These are phyloP conservation scores for Zaprionus vittiger DNA, from an alignment of 1,140 invertebrate species.

Conservation along the genomic window DNA sequence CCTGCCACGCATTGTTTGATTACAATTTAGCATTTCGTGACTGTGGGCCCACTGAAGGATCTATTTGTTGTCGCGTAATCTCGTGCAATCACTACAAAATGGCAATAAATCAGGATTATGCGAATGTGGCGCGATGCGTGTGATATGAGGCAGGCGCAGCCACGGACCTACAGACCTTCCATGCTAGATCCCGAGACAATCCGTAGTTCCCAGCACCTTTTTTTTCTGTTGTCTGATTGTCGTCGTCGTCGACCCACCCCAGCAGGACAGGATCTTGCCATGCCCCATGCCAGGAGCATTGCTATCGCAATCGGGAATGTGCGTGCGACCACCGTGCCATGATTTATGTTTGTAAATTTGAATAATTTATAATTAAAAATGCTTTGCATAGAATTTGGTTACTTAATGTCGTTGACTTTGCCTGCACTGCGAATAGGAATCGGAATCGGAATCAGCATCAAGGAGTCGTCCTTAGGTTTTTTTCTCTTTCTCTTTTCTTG, in stretches of 20 bases:
- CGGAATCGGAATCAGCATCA: background rate
- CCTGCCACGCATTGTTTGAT: slow-evolving; percentile 66
- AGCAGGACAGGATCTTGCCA: slow-evolving; percentile 28
- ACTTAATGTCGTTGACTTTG: slow-evolving; percentile 72
- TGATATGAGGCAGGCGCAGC: slow-evolving; percentile 43
- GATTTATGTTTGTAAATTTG: slow-evolving; percentile 81
- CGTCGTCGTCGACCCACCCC: slow-evolving; percentile 16
- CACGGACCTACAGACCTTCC: too few species aligned
- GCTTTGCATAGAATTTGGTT: slow-evolving; percentile 75
- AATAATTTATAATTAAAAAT: slow-evolving; percentile 83
- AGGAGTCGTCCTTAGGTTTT: slow-evolving; percentile 20
- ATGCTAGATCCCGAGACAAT: background rate
- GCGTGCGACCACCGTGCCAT: slow-evolving; percentile 62
- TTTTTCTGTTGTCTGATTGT: background rate
- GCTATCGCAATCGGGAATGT: slow-evolving; percentile 47
- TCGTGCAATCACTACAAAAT: slow-evolving; percentile 83
- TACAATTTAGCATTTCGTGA: slow-evolving; percentile 83
- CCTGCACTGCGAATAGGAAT: slow-evolving; percentile 40
- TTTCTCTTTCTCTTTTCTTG: slow-evolving; percentile 24
- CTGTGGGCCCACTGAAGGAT: slow-evolving; percentile 78
- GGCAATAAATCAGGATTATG: slow-evolving; percentile 84
- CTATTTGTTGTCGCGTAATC: slow-evolving; percentile 83
- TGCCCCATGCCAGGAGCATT: background rate
- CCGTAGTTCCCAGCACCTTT: slow-evolving; percentile 44
- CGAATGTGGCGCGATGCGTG: slow-evolving; percentile 80